Evolutionary conservation across 1,140 invertebrate genomes (phyloP).

Genomic region (Drosophila parabipectinata): DNA sequence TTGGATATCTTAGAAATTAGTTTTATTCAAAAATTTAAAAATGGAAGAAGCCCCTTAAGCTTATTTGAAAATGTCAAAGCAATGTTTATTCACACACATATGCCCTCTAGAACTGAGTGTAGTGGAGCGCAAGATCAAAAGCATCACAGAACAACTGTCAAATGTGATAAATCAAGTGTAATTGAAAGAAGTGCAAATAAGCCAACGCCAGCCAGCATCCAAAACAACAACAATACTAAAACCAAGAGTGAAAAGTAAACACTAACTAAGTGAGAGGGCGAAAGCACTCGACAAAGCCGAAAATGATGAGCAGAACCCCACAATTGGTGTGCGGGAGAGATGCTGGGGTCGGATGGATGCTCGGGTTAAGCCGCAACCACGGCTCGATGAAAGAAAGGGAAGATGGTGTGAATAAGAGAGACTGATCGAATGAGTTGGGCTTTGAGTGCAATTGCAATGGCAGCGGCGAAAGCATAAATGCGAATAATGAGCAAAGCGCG

Average conservation of each 20-base stretch:
- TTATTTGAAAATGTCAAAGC: no score
- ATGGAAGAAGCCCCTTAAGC: no score
- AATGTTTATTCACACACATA: not conserved
- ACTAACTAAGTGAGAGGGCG: slow-evolving; percentile 5
- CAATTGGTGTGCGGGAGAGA: not conserved
- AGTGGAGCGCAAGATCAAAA: slow-evolving; percentile 60
- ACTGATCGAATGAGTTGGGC: slow-evolving; percentile 19
- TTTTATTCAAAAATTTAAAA: no score
- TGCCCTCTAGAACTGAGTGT: slow-evolving; percentile 1
- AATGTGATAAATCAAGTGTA: slow-evolving; percentile 82
- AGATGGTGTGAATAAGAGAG: not conserved
- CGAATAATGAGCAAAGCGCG: slow-evolving; percentile 79
- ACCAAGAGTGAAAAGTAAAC: slow-evolving; percentile 37
- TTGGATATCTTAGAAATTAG: no score
- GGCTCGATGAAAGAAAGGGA: slow-evolving; percentile 1
- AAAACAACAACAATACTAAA: slow-evolving; percentile 31
- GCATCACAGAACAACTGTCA: slow-evolving; percentile 69
- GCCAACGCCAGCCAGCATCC: slow-evolving; percentile 58
- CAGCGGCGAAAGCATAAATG: slow-evolving; percentile 70
- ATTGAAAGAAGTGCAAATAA: slow-evolving; percentile 82
- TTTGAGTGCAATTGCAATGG: slow-evolving; percentile 46
- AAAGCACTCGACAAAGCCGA: slow-evolving; percentile 14
- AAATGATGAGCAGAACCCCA: slow-evolving; percentile 22
- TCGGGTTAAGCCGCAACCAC: slow-evolving; percentile 16
- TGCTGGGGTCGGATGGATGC: not conserved